Evolutionary conservation across 2,888 invertebrate genomes (phyloP).

Genomic region (Eupithecia dodoneata): DNA sequence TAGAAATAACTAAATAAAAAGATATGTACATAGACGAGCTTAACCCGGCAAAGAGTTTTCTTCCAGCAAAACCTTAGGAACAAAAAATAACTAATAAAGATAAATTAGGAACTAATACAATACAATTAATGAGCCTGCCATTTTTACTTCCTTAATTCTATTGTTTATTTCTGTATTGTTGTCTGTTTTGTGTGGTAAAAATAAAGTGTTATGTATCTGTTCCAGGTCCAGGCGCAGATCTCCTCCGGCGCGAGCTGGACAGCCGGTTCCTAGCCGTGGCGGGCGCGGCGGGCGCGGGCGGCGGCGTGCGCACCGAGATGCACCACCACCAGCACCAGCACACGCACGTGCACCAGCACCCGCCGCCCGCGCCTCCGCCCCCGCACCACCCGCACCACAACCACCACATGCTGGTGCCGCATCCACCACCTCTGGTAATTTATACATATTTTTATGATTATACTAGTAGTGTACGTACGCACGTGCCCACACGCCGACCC

Average conservation of each 20-base stretch:
- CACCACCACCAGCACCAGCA: slow-evolving; percentile 97
- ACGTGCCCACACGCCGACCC: slow-evolving; percentile 92
- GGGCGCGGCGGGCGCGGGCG: slow-evolving; percentile 83
- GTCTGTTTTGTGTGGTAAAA: no score
- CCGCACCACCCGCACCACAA: slow-evolving; percentile 86
- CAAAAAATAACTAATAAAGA: no score
- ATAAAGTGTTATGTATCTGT: slow-evolving; percentile 27
- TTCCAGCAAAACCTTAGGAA: no score
- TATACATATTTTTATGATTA: slow-evolving; percentile 31
- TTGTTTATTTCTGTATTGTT: no score
- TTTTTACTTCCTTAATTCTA: no score
- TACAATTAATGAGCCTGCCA: no score
- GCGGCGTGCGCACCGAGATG: slow-evolving; percentile 92
- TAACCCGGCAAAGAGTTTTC: no score
- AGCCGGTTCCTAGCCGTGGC: slow-evolving; percentile 95
- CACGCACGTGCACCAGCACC: slow-evolving; percentile 95
- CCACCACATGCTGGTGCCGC: slow-evolving; percentile 58
- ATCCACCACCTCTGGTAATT: slow-evolving; percentile 87
- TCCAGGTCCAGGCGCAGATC: slow-evolving; percentile 87
- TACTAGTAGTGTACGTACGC: slow-evolving; percentile 84
- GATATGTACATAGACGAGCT: no score
- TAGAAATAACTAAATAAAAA: no score
- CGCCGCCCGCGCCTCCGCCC: slow-evolving; percentile 86
- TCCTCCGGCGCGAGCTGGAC: slow-evolving; percentile 94
- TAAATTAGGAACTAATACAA: no score